These are phyloP conservation scores for Monopis laevigella DNA, from an alignment of 2,888 invertebrate species.

Conservation along the genomic window DNA sequence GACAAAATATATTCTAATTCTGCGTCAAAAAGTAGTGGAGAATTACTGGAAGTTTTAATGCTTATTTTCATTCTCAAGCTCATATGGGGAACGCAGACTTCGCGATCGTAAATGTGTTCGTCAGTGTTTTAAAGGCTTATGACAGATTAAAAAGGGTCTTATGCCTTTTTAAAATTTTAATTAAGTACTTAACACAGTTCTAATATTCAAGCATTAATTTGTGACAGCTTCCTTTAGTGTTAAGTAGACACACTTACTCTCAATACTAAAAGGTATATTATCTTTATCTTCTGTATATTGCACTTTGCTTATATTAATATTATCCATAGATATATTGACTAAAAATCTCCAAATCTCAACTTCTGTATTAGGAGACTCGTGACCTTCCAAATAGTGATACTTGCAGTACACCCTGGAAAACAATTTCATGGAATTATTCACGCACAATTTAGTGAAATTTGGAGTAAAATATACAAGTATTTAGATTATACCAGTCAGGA, in stretches of 20 bases:
- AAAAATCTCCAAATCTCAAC: constrained; percentile 80
- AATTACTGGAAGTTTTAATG: no score
- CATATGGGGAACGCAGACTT: no score
- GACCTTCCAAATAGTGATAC: constrained; percentile 83
- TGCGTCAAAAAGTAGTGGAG: no score
- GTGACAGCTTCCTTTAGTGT: no score
- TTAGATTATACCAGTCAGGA: constrained; percentile 75
- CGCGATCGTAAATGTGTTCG: no score
- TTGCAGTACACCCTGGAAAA: constrained; percentile 82
- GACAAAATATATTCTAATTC: no score
- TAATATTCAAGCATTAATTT: no score
- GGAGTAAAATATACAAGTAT: background rate
- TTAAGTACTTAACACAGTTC: no score
- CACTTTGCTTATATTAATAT: constrained; percentile 47
- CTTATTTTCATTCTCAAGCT: no score
- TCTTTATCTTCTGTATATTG: constrained; percentile 42
- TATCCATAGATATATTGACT: constrained; percentile 66
- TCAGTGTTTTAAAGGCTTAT: no score
- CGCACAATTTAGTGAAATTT: background rate
- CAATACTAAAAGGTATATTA: constrained; percentile 28
- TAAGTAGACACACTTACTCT: constrained; percentile 41
- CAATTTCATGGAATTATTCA: constrained; percentile 2
- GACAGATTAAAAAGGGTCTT: no score
- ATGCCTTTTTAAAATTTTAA: no score
- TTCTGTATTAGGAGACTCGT: constrained; percentile 78